Evolutionary conservation across 2,113 vertebrate species (phyloP).

Genomic region (Zapornia atra): DNA sequence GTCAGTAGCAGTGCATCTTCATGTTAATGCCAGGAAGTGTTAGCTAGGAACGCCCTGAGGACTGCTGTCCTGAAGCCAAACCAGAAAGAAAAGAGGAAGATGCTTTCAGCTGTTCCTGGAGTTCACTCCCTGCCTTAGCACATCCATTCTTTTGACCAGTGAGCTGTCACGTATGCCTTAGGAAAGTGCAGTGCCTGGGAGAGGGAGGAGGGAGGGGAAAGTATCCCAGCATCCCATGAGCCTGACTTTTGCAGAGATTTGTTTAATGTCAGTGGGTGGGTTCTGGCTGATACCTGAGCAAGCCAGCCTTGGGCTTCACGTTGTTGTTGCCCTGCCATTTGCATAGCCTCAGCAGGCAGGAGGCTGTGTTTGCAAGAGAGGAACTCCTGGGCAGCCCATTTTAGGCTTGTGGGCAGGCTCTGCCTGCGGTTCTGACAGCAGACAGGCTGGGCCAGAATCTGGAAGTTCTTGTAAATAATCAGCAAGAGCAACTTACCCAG

Average conservation of each 20-base stretch:
- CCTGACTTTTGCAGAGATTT: neutral
- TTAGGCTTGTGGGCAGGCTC: neutral
- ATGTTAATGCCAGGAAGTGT: constrained; percentile 19
- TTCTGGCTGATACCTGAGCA: neutral
- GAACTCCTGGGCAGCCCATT: neutral
- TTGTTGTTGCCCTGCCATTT: neutral
- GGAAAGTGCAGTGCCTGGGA: neutral
- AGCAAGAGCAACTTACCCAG: neutral
- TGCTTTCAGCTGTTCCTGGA: constrained; percentile 57
- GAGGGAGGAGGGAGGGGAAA: constrained; percentile 27
- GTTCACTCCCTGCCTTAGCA: constrained; percentile 39
- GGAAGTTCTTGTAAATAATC: neutral
- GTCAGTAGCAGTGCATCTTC: constrained; percentile 54
- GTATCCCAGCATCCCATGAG: neutral
- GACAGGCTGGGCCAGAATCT: neutral
- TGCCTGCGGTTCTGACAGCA: neutral
- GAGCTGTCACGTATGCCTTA: constrained; percentile 18
- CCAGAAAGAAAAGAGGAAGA: neutral
- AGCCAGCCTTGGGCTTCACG: neutral
- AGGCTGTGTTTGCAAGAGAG: neutral
- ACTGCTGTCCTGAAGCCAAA: constrained; percentile 48
- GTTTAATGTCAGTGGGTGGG: neutral
- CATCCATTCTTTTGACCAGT: neutral
- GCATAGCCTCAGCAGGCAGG: neutral
- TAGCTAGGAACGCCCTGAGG: neutral